These are phyloP conservation scores for Ichneumoninae sp. DNA, from an alignment of 2,888 invertebrate genomes.

Conservation along the genomic window DNA sequence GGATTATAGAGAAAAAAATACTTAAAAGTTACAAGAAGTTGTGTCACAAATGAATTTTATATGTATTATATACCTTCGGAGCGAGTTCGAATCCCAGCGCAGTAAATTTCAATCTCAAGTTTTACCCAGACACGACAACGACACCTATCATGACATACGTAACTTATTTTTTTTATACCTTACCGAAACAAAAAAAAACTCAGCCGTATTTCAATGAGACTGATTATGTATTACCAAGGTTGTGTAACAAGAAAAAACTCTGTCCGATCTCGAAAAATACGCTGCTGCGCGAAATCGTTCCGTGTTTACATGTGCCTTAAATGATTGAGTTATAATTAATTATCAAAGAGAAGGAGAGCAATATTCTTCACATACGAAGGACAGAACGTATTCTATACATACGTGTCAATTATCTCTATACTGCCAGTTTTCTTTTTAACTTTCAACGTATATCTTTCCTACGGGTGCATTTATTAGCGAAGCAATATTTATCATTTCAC, in stretches of 20 bases:
- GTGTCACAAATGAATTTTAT: conserved; percentile 43
- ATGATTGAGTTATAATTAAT: conserved; percentile 30
- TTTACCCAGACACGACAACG: conserved; percentile 32
- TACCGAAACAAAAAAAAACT: neutral
- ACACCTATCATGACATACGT: conserved; percentile 15
- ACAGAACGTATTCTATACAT: conserved; percentile 32
- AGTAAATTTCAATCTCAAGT: conserved; percentile 27
- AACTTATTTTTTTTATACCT: conserved; percentile 1
- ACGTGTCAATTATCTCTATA: conserved; percentile 8
- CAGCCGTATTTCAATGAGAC: conserved; percentile 40
- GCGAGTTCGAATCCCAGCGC: conserved; percentile 36
- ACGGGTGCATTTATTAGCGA: conserved; percentile 56
- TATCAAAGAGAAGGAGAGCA: conserved; percentile 14
- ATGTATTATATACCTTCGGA: conserved; percentile 41
- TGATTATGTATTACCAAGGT: conserved; percentile 51
- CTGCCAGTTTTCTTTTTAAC: conserved; percentile 42
- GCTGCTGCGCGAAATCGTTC: conserved; percentile 50
- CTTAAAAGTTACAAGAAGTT: conserved; percentile 17
- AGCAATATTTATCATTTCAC: conserved; percentile 26
- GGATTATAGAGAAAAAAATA: conserved; percentile 19
- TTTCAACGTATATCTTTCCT: conserved; percentile 29
- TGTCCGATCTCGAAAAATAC: conserved; percentile 30
- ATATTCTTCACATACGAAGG: conserved; percentile 2
- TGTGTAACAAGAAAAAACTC: conserved; percentile 33
- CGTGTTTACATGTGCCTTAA: conserved; percentile 56